Base-by-base conservation (phyloP, 2,888 invertebrate species). In the Cryptocephalus primarius region DNA sequence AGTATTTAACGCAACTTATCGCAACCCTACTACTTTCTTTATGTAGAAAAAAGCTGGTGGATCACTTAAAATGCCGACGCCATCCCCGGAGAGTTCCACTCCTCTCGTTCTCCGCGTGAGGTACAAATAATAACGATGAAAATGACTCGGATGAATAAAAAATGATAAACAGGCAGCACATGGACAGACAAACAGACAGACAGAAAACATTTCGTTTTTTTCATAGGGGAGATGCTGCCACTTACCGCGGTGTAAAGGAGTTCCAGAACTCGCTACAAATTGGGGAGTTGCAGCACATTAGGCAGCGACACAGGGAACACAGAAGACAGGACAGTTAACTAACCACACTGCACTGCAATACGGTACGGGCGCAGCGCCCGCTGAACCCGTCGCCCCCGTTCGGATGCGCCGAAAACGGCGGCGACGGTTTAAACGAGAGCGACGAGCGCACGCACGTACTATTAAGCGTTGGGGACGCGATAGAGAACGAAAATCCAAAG, bases 231-330 rank as follows among this genome's bases (percentile, higher is more conserved):
- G 64, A 69, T 70, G 69, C 70, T 71, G 83, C 80, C 83, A 91
- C 91, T 91, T 91, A 92, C 91, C 91, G 87, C 85, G 90, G 89
- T 83, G 88, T 88, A 87, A 91, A 91, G 85, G 89, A 90, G 85
- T 88, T 91, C 91, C 91, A 91, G 88, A 91, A 92, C 85, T 88
- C 88, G 88, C 91, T 91, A 88, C 84, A 73, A 66, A 67, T 69
- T 66, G 69, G 65, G 69, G 34, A 43, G 68, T 69, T 46, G 48
- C 48, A 50, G 50, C 50, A 50, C 69, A 69, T 36, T 36, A 36
- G 78, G 77, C 78, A 78, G 79, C 78, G 79, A 79, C 79, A 79
- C 77, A 79, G 79, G 79, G 79, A 79, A 79, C 79, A 80, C 79
- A 80, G 70, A 70, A 71, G 70, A 70, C 70, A 71, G 71, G 71